Evolutionary conservation across 1,140 invertebrate genomes (phyloP).

Genomic region (Drosophila novamexicana): DNA sequence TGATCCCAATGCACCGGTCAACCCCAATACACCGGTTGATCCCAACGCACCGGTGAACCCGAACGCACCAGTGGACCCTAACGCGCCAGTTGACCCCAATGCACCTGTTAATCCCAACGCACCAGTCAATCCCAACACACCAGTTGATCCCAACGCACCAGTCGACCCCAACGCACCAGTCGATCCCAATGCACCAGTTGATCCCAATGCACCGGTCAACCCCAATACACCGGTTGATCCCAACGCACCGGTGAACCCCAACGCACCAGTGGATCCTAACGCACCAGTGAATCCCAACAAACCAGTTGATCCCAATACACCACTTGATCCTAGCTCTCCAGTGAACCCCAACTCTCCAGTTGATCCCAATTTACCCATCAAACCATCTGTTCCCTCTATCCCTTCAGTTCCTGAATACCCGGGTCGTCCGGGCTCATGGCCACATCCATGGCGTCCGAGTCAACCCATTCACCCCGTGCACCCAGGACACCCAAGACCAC

Average conservation of each 20-base stretch:
- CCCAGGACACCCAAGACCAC: slow-evolving; percentile 11
- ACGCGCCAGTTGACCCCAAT: slow-evolving; percentile 6
- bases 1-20: slow-evolving; percentile 15
- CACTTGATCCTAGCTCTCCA: slow-evolving; percentile 1
- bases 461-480: slow-evolving; percentile 29
- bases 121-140: not conserved
- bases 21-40: slow-evolving; percentile 16
- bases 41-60: slow-evolving; percentile 30
- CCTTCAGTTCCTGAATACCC: slow-evolving; percentile 37
- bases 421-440: slow-evolving; percentile 43
- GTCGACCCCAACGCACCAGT: slow-evolving; percentile 11
- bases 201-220: slow-evolving; percentile 18
- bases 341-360: not conserved
- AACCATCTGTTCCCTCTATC: not conserved
- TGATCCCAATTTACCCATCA: not conserved
- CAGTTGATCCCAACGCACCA: slow-evolving; percentile 15
- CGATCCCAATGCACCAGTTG: slow-evolving; percentile 9
- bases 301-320: slow-evolving; percentile 3
- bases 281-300: not conserved
- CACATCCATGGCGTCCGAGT: slow-evolving; percentile 30
- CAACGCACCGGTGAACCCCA: not conserved
- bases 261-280: slow-evolving; percentile 16
- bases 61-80: slow-evolving; percentile 18
- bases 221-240: slow-evolving; percentile 20
- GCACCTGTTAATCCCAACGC: slow-evolving; percentile 6